Percentiles rank a stretch among this genome's conserved stretches.
phyloP scores from a whole-genome alignment of 2,113 vertebrate species.

The Fregata magnificens region DNA sequence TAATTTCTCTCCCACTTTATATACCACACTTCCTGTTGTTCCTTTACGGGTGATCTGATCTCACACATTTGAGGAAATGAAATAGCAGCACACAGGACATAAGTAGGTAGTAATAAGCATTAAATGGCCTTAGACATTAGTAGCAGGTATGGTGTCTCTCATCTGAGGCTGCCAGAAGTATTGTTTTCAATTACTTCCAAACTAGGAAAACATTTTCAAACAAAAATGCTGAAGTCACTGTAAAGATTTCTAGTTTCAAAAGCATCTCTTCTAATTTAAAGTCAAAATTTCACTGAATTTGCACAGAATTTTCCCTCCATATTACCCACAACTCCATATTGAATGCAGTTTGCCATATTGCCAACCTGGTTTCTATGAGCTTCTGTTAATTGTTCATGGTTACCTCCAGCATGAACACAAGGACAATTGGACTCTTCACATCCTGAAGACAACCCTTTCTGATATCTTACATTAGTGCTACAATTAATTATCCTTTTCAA shows the following conservation, averaged over 20 bases:
- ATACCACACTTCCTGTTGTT: background rate
- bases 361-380: background rate
- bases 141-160: background rate
- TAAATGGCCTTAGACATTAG: background rate
- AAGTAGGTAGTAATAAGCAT: background rate
- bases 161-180: background rate
- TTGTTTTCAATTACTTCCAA: background rate
- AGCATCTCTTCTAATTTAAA: background rate
- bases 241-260: background rate
- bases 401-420: background rate
- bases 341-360: background rate
- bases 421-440: background rate
- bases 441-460: background rate
- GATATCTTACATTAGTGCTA: background rate
- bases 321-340: background rate
- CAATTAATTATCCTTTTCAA: background rate
- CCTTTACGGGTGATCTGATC: background rate
- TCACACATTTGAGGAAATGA: background rate
- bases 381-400: background rate
- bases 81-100: background rate
- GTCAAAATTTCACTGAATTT: background rate
- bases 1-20: background rate
- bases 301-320: background rate
- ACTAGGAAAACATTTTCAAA: background rate
- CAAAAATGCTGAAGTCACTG: background rate